Evolutionary conservation across 30 jellyfish, hydroid and myxozoan genomes (phyloP), one percentile per base, ranked within the genome.

Genomic region (Aurelia aurita): DNA sequence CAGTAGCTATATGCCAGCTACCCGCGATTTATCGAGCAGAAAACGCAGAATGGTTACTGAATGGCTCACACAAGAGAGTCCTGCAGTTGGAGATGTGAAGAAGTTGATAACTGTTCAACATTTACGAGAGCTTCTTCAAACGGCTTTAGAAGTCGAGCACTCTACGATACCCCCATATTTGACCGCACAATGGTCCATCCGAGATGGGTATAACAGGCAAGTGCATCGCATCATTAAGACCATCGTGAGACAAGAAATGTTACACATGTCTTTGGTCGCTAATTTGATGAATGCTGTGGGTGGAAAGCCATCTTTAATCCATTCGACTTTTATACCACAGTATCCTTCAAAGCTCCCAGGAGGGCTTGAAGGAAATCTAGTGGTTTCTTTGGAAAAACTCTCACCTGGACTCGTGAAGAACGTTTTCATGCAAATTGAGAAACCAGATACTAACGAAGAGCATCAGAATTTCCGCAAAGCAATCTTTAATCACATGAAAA

Each of bases 321-420:
- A 82, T 57, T 82, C 91, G 23, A 59, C 91, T 8, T 82, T 82
- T 18, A 68, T 82, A 9, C 74, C 71, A 6, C 65, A 54, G 26
- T 82, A 82, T 55, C 91, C 91, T n/a, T 43, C 91, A 25, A 43
- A 59, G 7, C 85, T 82, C 11, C 91, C 91, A 68, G 91, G 91
- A 43, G 91, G 91, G 55, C 44, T 82, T 13, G 49, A 32, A 15
- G 79, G 86, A 29, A 55, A 54, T 53, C 63, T 82, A 6, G 71
- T 82, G n/a, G 91, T 82, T 5, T 43, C 85, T 3, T 63, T 82
- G 14, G 91, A 82, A 51, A 82, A 82, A 26, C 79, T 82, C 22
- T 82, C 91, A 20, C 76, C 72, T 16, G 28, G 45, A 2, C 61
- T 68, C 10, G 34, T 68, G 19, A 25, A 70, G 39, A 60, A 69